Evolutionary conservation across 2,888 invertebrate species (phyloP), one percentile per base, ranked within the genome.

Genomic region (Napeogenes sylphis): DNA sequence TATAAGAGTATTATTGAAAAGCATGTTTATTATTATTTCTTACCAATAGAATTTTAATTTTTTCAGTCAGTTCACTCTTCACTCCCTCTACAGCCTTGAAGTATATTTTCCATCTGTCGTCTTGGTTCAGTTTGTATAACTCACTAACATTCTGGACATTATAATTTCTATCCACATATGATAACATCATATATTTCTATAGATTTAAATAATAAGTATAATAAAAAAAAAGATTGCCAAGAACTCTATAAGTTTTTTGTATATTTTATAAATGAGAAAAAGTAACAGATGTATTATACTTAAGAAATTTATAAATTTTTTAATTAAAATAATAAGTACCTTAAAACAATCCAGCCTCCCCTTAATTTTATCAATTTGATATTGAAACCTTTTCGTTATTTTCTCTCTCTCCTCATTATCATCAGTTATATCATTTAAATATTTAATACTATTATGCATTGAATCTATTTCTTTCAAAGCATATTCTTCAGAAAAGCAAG

Each of bases 401-500:
- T 75, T 77, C 33, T 81, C 68, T n/a, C 73, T 71, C 61, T 83
- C 78, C 4, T 69, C 55, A 51, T 74, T 69, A 63, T 85, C 79
- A 45, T 79, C 78, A 0, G 81, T 80, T 0, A 83, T 70, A 70
- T 88, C 83, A 45, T 77, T 78, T 0, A 87, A 68, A 68, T 84
- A 85, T 60, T 79, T 82, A 14, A 85, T 78, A 68, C 83, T 85
- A 58, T 84, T 82, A 0, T 68, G 68, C 76, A 90, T 78, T 4
- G 84, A 84, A 55, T 85, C 80, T 62, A 88, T 84, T 75, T 87
- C 85, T 64, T 78, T 80, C 2, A 75, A 58, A 3, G 83, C 86
- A 73, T 77, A 80, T 66, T 81, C 69, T 61, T 87, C 84, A n/a
- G 89, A 87, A 66, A 88, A 90, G 71, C 88, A 88, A 0, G 82